Evolutionary conservation across 2,888 invertebrate genomes (phyloP).

Genomic region (Dinocampus coccinellae): DNA sequence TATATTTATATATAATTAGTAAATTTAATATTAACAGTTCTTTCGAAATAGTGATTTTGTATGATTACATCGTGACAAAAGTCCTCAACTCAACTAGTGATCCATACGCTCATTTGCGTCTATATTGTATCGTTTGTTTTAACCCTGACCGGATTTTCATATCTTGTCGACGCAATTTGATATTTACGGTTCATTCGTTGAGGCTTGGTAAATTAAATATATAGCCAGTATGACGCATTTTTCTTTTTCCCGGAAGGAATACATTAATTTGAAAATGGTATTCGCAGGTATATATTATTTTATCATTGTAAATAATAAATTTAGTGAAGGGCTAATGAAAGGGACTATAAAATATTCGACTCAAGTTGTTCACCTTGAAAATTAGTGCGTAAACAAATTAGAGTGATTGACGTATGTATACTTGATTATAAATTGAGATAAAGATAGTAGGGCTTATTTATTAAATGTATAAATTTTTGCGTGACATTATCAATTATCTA

Average conservation of each 20-base stretch:
- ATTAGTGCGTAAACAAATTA: not conserved
- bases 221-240: not conserved
- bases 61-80: not conserved
- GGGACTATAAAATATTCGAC: not conserved
- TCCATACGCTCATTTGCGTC: not conserved
- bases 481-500: not conserved
- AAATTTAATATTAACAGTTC: not conserved
- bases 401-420: not conserved
- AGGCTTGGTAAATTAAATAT: not conserved
- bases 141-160: conserved; percentile 27
- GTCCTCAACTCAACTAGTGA: not conserved
- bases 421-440: not conserved
- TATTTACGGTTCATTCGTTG: conserved; percentile 13
- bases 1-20: too few relatives aligned
- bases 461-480: not conserved
- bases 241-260: not conserved
- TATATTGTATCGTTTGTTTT: not conserved
- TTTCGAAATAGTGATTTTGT: not conserved
- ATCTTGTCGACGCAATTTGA: not conserved
- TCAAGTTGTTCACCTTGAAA: not conserved
- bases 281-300: not conserved
- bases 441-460: not conserved
- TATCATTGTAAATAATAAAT: not conserved
- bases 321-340: not conserved
- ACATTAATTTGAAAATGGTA: not conserved